These are phyloP conservation scores for Leptothorax acervorum DNA, from an alignment of 2,888 invertebrate genomes.

Conservation along the genomic window DNA sequence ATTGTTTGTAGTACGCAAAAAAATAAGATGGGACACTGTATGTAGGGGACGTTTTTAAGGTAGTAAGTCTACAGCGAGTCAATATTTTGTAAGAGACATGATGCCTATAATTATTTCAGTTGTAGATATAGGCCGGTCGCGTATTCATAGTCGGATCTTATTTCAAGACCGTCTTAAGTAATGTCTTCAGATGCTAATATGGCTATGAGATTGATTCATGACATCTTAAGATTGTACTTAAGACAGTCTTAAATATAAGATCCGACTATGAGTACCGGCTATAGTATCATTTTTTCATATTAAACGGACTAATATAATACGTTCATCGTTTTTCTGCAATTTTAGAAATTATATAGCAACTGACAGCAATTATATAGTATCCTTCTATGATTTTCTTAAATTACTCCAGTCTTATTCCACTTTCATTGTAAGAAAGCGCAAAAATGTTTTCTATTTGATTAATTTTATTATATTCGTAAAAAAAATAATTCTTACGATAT, in stretches of 20 bases:
- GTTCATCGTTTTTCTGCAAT: background rate
- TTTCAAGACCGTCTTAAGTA: too few species aligned
- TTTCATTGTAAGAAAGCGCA: background rate
- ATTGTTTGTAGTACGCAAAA: background rate
- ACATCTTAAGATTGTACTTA: too few species aligned
- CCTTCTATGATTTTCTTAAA: background rate
- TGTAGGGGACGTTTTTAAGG: background rate
- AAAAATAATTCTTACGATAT: background rate
- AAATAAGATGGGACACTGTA: background rate
- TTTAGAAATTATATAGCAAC: background rate
- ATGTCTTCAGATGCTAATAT: too few species aligned
- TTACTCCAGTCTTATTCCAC: background rate
- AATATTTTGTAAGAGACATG: background rate
- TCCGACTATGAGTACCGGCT: too few species aligned
- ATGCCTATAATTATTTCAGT: background rate
- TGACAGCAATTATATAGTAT: background rate
- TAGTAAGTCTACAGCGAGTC: background rate
- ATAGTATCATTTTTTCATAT: background rate
- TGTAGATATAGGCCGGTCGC: background rate
- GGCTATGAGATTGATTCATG: too few species aligned
- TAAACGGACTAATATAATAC: background rate
- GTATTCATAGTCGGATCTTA: too few species aligned
- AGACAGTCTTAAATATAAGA: too few species aligned
- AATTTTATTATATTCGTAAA: background rate
- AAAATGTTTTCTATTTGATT: background rate